A percentile compares a stretch with the other conserved stretches of the same genome.
phyloP scores from a whole-genome alignment of 2,888 invertebrate genomes.

The Strigamia transsilvanica region DNA sequence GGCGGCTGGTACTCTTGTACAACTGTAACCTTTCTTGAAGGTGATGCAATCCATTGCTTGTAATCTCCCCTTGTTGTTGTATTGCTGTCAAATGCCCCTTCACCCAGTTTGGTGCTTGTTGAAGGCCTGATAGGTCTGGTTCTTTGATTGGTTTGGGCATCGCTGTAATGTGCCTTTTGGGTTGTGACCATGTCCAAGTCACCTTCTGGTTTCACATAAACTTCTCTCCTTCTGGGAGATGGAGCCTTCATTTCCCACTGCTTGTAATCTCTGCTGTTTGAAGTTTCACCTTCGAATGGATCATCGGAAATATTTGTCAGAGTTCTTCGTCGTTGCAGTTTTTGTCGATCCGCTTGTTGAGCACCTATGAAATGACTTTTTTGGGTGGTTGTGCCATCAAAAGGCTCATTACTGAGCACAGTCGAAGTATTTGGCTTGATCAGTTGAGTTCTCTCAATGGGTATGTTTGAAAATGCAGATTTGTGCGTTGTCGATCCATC shows the following conservation, averaged over 20 bases:
- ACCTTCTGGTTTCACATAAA: constrained; percentile 46
- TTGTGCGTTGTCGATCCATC: constrained; percentile 46
- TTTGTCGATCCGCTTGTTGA: neutral
- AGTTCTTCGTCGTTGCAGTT: neutral
- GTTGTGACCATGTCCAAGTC: constrained; percentile 34
- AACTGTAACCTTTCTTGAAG: neutral
- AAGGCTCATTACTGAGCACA: neutral
- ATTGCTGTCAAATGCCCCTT: constrained; percentile 7
- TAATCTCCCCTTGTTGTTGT: constrained; percentile 26
- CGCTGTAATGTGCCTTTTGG: constrained; percentile 17
- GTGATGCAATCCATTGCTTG: neutral
- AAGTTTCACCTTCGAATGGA: constrained; percentile 10
- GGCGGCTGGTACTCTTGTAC: constrained; percentile 50
- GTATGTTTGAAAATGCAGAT: neutral
- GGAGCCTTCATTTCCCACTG: constrained; percentile 40
- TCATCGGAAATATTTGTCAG: neutral
- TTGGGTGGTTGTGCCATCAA: constrained; percentile 49
- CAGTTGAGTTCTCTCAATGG: neutral
- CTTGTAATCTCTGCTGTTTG: constrained; percentile 19
- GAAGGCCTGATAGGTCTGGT: neutral
- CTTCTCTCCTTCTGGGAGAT: constrained; percentile 6
- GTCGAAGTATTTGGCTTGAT: neutral
- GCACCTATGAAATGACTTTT: neutral
- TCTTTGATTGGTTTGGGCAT: neutral
- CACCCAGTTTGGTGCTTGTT: neutral